Evolutionary conservation across 2,888 invertebrate genomes (phyloP).

Genomic region (Drymonia ruficornis): DNA sequence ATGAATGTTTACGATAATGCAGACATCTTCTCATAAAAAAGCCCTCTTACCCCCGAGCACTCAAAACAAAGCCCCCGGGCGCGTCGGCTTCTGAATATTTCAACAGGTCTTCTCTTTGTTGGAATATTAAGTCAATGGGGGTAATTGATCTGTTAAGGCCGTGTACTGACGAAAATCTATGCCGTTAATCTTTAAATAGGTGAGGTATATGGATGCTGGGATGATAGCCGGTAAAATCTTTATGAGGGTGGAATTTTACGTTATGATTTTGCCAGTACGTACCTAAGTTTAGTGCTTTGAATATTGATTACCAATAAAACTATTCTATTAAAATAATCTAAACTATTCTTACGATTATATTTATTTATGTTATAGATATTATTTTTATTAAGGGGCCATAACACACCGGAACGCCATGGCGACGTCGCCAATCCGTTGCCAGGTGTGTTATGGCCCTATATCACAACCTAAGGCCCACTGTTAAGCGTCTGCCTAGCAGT

Average conservation of each 20-base stretch:
- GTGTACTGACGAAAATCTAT: conserved; percentile 54
- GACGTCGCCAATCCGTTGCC: no score
- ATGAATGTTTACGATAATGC: conserved; percentile 75
- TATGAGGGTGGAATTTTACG: neutral
- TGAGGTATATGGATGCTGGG: conserved; percentile 35
- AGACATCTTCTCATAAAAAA: conserved; percentile 76
- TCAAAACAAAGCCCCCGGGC: conserved; percentile 78
- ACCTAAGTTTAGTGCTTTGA: no score
- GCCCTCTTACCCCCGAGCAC: conserved; percentile 66
- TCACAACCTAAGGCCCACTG: no score
- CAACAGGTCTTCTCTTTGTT: conserved; percentile 79
- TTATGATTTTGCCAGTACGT: no score
- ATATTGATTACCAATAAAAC: no score
- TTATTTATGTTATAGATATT: no score
- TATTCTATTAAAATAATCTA: no score
- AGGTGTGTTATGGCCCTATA: no score
- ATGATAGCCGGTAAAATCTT: conserved; percentile 14
- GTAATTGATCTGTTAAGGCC: conserved; percentile 81
- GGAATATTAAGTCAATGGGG: conserved; percentile 82
- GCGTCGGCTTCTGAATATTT: conserved; percentile 77
- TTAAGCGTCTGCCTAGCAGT: no score
- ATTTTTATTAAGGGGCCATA: no score
- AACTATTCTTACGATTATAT: no score
- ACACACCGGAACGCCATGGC: no score
- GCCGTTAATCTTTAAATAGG: conserved; percentile 61